Evolutionary conservation across 2,797 vertebrate species (phyloP).

Genomic region (Pseudomugil gertrudae): DNA sequence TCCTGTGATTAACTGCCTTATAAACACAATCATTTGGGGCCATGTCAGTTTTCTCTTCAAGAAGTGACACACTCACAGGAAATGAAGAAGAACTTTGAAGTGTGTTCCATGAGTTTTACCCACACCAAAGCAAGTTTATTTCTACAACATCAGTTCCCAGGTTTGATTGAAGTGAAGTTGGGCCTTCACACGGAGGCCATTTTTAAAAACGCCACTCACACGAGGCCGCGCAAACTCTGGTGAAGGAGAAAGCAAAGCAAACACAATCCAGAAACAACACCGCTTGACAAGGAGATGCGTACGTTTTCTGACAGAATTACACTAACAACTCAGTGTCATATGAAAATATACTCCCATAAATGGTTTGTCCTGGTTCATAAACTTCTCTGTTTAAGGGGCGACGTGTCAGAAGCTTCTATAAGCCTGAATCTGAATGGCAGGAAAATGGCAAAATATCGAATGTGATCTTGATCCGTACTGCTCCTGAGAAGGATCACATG

Average conservation of each 20-base stretch:
- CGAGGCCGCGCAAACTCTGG: constrained; percentile 26
- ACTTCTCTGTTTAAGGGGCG: neutral
- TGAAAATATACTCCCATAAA: constrained; percentile 10
- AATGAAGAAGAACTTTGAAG: constrained; percentile 35
- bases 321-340: constrained; percentile 2
- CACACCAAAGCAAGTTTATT: constrained; percentile 34
- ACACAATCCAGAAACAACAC: constrained; percentile 22
- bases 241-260: constrained; percentile 42
- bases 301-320: constrained; percentile 20
- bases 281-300: constrained; percentile 12
- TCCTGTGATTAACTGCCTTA: constrained; percentile 64
- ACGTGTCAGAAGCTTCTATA: neutral
- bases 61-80: constrained; percentile 53
- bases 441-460: neutral
- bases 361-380: neutral
- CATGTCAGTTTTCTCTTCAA: constrained; percentile 45
- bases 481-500: neutral
- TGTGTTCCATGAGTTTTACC: constrained; percentile 40
- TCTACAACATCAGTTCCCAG: constrained; percentile 30
- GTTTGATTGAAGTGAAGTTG: constrained; percentile 51
- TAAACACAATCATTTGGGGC: constrained; percentile 62
- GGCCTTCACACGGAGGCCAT: constrained; percentile 33
- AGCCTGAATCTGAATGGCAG: neutral
- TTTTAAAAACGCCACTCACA: constrained; percentile 31
- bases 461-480: neutral